Evolutionary conservation across 2,888 invertebrate genomes (phyloP).

Genomic region (Melieria picta): DNA sequence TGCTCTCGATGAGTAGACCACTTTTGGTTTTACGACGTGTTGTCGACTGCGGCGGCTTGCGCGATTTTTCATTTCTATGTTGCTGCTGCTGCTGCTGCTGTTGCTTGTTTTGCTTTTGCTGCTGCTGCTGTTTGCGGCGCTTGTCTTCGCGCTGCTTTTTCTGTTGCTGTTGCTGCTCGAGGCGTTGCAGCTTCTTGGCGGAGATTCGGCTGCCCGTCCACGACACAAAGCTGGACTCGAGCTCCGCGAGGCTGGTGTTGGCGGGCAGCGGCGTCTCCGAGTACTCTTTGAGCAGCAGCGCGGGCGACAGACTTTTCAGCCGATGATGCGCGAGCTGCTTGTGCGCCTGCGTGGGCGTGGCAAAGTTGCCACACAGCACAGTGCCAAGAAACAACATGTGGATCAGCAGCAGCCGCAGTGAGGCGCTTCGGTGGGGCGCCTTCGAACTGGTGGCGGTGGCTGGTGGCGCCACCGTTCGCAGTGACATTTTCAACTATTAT

Average conservation of each 20-base stretch:
- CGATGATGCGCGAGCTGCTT: constrained; percentile 47
- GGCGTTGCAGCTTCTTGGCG: constrained; percentile 17
- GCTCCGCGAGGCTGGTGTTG: constrained; percentile 42
- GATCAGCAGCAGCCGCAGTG: constrained; percentile 35
- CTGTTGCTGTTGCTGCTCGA: constrained; percentile 22
- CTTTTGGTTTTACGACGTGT: constrained; percentile 60
- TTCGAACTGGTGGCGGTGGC: constrained; percentile 9
- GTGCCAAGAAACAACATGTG: constrained; percentile 27
- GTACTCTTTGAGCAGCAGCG: constrained; percentile 49
- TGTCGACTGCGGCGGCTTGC: constrained; percentile 22
- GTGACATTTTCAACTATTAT: constrained; percentile 9
- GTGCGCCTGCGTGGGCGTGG: constrained; percentile 39
- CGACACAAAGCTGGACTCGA: constrained; percentile 50
- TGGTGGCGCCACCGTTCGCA: constrained; percentile 20
- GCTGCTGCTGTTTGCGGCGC: constrained; percentile 24
- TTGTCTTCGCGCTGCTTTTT: constrained; percentile 21
- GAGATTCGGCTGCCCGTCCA: constrained; percentile 55
- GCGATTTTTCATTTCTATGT: constrained; percentile 36
- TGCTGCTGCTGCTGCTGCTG: constrained; percentile 29
- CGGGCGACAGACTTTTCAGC: constrained; percentile 46
- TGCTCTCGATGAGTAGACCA: constrained; percentile 61
- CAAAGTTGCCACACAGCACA: constrained; percentile 28
- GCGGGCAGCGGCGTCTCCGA: constrained; percentile 39
- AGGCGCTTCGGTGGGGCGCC: not conserved
- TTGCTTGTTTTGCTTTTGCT: constrained; percentile 17